Base-by-base conservation (phyloP, 2,888 invertebrate species). In the Syritta pipiens region DNA sequence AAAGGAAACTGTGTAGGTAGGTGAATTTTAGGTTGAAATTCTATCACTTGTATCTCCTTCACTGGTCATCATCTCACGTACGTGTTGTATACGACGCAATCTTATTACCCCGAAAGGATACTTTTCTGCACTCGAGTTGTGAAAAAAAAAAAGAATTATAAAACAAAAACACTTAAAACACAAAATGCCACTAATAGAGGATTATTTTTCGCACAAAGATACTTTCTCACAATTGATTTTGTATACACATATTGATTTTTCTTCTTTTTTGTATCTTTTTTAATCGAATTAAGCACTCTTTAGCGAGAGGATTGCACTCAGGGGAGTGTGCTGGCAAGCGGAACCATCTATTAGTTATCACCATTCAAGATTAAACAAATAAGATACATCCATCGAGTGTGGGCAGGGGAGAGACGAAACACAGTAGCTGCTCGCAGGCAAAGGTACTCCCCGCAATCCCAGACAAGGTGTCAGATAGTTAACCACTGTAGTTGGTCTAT, bases 281-380 rank as follows among this genome's bases (percentile, higher is more conserved):
- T 74, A 79, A 79, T 79, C 74, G 57, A 74, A 79, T 79, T 79
- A 79, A 67, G 57, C 67, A 74, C 79, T 69, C n/a, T 65, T 44
- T 40, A 22, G 19, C 20, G 10, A n/a, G 60, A 53, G 30, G 28
- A 63, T 12, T 57, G 46, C 65, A 76, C 35, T 37, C 55, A 35
- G 28, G 51, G 26, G 32, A 44, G 24, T 9, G 63, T 57, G 44
- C 48, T 35, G 22, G 49, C 62, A 35, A 69, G 51, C 62, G 68
- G 62, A 69, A 76, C 68, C 46, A 51, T 71, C 65, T 71, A 72
- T 68, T 74, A 59, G 55, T 42, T 57, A 67, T 72, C 72, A 79
- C 53, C 24, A 59, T 40, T 24, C 19, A 51, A n/a, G 9, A 63
- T 30, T 35, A 57, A 49, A 65, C 20, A 48, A 51, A 65, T 44